Percentiles rank a stretch among this genome's conserved stretches.
These are phyloP conservation scores for Brachyopa scutellaris DNA, from an alignment of 2,888 invertebrate genomes.

Conservation along the genomic window DNA sequence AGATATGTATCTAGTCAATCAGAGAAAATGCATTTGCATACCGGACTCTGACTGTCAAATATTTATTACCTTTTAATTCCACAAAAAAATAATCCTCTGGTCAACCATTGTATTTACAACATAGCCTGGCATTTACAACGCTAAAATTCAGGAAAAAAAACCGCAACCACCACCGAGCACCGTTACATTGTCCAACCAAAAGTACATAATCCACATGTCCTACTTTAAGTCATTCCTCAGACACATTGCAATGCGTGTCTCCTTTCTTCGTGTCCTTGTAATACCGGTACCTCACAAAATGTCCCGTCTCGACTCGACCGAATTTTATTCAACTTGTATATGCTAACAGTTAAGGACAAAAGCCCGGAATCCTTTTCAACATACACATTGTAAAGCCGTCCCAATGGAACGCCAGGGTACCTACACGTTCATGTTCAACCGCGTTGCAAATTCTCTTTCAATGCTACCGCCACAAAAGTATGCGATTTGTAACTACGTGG, in stretches of 20 bases:
- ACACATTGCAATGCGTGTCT: conserved; percentile 3
- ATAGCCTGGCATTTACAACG: too few relatives aligned
- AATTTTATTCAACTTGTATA: conserved; percentile 47
- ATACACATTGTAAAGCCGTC: conserved; percentile 16
- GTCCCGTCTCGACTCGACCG: conserved; percentile 53
- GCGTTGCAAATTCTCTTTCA: conserved; percentile 65
- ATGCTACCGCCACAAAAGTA: conserved; percentile 64
- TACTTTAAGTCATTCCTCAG: conserved; percentile 18
- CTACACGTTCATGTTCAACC: conserved; percentile 48
- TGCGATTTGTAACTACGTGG: conserved; percentile 70
- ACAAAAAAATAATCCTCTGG: too few relatives aligned
- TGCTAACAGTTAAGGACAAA: conserved; percentile 39
- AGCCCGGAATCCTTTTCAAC: conserved; percentile 52
- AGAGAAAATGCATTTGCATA: too few relatives aligned
- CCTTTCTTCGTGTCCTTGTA: conserved; percentile 28
- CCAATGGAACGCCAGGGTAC: conserved; percentile 17
- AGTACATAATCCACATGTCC: conserved; percentile 34
- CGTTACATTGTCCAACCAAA: conserved; percentile 36
- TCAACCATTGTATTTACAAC: too few relatives aligned
- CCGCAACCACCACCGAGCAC: too few relatives aligned
- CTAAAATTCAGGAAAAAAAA: too few relatives aligned
- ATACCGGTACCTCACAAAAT: conserved; percentile 37
- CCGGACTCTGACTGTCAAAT: too few relatives aligned
- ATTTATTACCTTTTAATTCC: too few relatives aligned
- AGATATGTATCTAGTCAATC: too few relatives aligned